Base-by-base conservation (phyloP, 2,113 vertebrate genomes). In the Crotophaga sulcirostris region DNA sequence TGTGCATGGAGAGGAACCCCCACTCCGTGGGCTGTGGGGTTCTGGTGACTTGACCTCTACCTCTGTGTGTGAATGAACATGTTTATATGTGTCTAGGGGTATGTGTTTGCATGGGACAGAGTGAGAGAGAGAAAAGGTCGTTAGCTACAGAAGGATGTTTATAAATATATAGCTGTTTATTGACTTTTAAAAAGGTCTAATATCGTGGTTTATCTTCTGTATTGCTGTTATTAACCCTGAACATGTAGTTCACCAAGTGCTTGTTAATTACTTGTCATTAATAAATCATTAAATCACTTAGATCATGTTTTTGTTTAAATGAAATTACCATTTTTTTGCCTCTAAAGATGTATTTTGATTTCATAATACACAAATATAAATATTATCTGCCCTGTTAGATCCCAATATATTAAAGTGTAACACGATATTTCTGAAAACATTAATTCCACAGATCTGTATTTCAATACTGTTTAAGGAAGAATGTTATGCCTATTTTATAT, bases 1-100 rank as follows among this genome's bases (percentile, higher is more conserved):
- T 58, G 20, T 9, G 18, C 8, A 5, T 3, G 2, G 10, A 83
- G 21, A 5, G 17, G 23, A 36, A 7, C 0, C 5, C 3, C 4
- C n/a, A 6, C 1, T 31, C 8, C 0, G 1, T 0, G 12, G 13
- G 15, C 4, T 38, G 4, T 2, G 5, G 5, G 10, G 4, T 21
- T 1, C 21, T 51, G 24, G 16, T 28, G 36, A 72, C 23, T 19
- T 51, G 11, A 47, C 34, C 40, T 34, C 5, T 36, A 13, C 25
- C 23, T 56, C 1, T 19, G 15, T 54, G 9, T 56, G 29, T 29
- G n/a, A 42, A 28, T 31, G 19, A 24, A 3, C 38, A 47, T 45
- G 25, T 31, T 10, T n/a, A 12, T 16, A 3, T 23, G 8, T 7
- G 19, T 23, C 10, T 44, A 31, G 2, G 26, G 4, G 20, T 5